Base-by-base conservation (phyloP, 2,888 invertebrate species). In the Ophion obscuratus region DNA sequence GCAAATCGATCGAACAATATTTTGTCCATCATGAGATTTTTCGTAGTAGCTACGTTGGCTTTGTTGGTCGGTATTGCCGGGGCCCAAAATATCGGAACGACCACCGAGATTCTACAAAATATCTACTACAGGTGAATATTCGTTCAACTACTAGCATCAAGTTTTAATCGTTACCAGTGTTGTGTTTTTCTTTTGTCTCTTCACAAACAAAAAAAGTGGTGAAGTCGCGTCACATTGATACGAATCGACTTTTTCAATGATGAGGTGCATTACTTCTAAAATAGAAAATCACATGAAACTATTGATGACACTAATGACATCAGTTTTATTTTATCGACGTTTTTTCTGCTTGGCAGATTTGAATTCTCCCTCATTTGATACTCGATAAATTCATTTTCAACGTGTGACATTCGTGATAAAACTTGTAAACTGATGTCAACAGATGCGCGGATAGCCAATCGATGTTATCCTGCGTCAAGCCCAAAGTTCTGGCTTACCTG, bases 401-500 rank as follows among this genome's bases (percentile, higher is more conserved):
- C 44, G 31, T 62, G 40, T 31, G 24, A 66, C 17, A 24, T n/a
- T 14, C 47, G 0, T 27, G 17, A n/a, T 10, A 81, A 68, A 57
- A 66, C 24, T 67, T 47, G 24, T 66, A 71, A 81, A 77, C 74
- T 64, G 11, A 53, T 81, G 10, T 10, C 81, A 59, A 24, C 88
- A 94, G 94, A 83, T 94, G 94, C 87, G 89, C 91, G 59, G 91
- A 93, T 85, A 93, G 92, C 83, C 90, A 93, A n/a, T 91, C 92
- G 24, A 90, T 93, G 91, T 83, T 93, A 83, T 93, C 93, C 40
- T 98, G 98, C 94, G 96, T 97, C 79, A 96, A 97, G 91, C 97
- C 97, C 10, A 97, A 97, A 94, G 96, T 97, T 68, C 93, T 97
- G 91, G 95, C 96, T 88, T 97, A 97, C 96, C 95, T 97, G 89